Base-by-base conservation (phyloP, 2,888 invertebrate species). In the Lissonota sp. region DNA sequence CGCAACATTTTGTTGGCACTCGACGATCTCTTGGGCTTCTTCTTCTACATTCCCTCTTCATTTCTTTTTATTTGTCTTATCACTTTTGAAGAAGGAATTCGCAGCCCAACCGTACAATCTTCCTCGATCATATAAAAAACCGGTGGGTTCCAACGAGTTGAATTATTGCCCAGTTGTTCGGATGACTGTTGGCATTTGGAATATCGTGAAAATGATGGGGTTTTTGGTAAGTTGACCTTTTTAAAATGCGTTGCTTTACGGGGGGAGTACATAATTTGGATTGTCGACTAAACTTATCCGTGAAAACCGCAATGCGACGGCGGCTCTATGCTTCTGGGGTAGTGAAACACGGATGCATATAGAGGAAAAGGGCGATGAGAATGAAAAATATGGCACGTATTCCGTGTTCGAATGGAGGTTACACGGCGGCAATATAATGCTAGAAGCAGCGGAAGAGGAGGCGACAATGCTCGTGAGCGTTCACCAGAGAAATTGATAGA, bases 401-500 rank as follows among this genome's bases (percentile, higher is more conserved):
- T n/a, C 7, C 16, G 10, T 63, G 10, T 63, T 63, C 6, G 53
- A 37, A n/a, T 26, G 26, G 26, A 12, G 44, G 44, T 51, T 53
- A 14, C 16, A 3, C 8, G n/a, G 53, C 12, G 37, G 40, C 14
- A 16, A 40, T 60, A 44, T 55, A 12, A n/a, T 26, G n/a, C 12
- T 46, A 58, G 57, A 40, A 55, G 3, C n/a, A 78, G 49, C 12
- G 14, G 8, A 69, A 53, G 60, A 67, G 58, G n/a, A 67, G 62
- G 60, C 40, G 16, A 39, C n/a, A 46, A 69, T 53, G 14, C 60
- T 26, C 26, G 26, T 26, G 67, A 57, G 10, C n/a, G 42, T 10
- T 40, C 12, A 55, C 44, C 42, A 69, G 63, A 64, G 26, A 26
- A 75, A 72, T 67, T 76, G 72, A 66, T 57, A 55, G 63, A 51